Conservation (phyloP, 2,888 invertebrate genomes). For the Heliconius ismenius region DNA sequence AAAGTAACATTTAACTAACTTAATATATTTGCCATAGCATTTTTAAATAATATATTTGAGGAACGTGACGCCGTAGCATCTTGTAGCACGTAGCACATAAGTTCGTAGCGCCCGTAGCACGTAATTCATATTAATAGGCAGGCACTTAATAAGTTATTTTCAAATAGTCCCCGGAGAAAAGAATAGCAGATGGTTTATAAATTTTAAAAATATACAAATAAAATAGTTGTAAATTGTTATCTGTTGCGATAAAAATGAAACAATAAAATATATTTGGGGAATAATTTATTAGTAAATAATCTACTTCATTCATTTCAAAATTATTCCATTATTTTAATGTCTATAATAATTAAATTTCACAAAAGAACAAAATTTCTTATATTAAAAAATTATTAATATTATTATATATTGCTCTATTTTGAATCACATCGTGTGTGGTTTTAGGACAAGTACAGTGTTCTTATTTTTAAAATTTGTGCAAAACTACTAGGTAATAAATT, state of each 20-base stretch:
- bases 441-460: slow-evolving; percentile 8
- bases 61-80: not conserved
- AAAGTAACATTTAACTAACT: not conserved
- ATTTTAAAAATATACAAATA: too few relatives aligned
- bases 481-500: slow-evolving; percentile 5
- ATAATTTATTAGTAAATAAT: slow-evolving; percentile 17
- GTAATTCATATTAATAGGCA: slow-evolving; percentile 8
- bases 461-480: slow-evolving; percentile 11
- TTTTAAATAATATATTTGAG: not conserved
- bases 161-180: not conserved
- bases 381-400: slow-evolving; percentile 1
- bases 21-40: slow-evolving; percentile 2
- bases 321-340: not conserved
- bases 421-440: slow-evolving; percentile 59
- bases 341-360: not conserved
- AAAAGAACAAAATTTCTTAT: slow-evolving; percentile 3
- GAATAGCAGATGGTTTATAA: not conserved
- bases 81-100: slow-evolving; percentile 26
- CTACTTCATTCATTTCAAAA: slow-evolving; percentile 4
- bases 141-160: not conserved
- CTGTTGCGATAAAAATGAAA: not conserved
- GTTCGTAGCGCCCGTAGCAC: slow-evolving; percentile 17
- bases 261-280: not conserved
- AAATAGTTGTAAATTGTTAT: not conserved
- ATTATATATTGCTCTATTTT: slow-evolving; percentile 61